Base-by-base conservation (phyloP, 1,140 invertebrate genomes). In the Akabosia matsudoensis region DNA sequence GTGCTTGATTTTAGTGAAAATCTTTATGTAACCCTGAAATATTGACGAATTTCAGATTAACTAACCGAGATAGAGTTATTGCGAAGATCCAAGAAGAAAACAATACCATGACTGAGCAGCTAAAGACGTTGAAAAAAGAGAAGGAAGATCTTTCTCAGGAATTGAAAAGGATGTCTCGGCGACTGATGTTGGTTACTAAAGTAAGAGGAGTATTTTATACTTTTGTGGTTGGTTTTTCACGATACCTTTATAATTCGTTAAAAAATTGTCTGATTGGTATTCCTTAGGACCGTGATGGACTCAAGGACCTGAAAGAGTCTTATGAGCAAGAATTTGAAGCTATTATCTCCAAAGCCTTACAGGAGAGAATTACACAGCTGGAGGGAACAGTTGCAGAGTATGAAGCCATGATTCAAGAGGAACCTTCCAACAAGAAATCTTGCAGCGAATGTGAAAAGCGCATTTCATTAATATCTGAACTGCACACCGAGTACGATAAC, bases 281-380 rank as follows among this genome's bases (percentile, higher is more conserved):
- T 30, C 24, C 56, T 34, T 45, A 80, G 78, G 80, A 81, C 70
- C 52, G 80, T 26, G 80, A 81, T 24, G 76, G 77, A 0, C 34
- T 81, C 16, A 75, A 76, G 76, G 74, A 56, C 13, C 45, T 81
- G 24, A 81, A 77, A 61, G 80, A 81, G 13, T 81, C 80, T 0
- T 81, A 81, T 70, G 80, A 81, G 33, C 74, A 79, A 56, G 80
- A 81, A 70, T 75, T 79, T 28, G 74, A 74, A 33, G 80, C 73
- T 14, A 28, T 74, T 3, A 73, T 75, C 61, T 74, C 78, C 7
- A 75, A 70, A 31, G 56, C 75, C 7, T 28, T 80, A 0, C 73
- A 79, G 54, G 54, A 73, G 30, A 61, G 80, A 73, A 76, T 79
- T 76, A 10, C 24, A 10, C 70, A 79, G 54, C 24, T 81, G 0